Evolutionary conservation across 2,113 vertebrate species (phyloP).

Genomic region (Bubo scandiacus): DNA sequence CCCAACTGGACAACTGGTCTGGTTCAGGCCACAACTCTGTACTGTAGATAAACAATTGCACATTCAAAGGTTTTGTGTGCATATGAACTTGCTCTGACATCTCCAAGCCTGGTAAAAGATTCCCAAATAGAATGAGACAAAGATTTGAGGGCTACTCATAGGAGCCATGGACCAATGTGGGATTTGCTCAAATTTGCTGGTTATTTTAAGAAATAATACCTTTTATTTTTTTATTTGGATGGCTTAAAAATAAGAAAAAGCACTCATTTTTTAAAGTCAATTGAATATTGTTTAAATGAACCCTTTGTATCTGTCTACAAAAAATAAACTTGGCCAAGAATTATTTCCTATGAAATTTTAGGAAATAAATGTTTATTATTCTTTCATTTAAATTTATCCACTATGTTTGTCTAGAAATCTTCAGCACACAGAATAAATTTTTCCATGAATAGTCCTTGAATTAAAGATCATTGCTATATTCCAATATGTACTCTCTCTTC

Average conservation of each 20-base stretch:
- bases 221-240: background rate
- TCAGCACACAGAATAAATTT: background rate
- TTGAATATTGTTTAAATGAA: background rate
- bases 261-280: background rate
- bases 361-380: background rate
- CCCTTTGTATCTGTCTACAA: background rate
- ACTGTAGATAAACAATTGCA: background rate
- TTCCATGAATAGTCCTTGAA: background rate
- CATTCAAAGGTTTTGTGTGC: background rate
- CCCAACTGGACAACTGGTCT: fast-evolving
- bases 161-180: background rate
- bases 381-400: background rate
- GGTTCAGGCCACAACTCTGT: background rate
- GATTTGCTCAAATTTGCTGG: background rate
- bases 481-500: background rate
- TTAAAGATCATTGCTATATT: background rate
- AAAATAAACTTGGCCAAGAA: background rate
- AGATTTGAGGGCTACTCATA: background rate
- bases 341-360: background rate
- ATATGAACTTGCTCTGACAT: background rate
- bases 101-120: background rate
- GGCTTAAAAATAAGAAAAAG: background rate
- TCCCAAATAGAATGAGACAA: background rate
- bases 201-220: background rate
- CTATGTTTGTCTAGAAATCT: background rate